Percentiles rank a stretch among this genome's conserved stretches.
Evolutionary conservation across 2,888 invertebrate genomes (phyloP).

Genomic region (Scrobipalpa atriplicella): DNA sequence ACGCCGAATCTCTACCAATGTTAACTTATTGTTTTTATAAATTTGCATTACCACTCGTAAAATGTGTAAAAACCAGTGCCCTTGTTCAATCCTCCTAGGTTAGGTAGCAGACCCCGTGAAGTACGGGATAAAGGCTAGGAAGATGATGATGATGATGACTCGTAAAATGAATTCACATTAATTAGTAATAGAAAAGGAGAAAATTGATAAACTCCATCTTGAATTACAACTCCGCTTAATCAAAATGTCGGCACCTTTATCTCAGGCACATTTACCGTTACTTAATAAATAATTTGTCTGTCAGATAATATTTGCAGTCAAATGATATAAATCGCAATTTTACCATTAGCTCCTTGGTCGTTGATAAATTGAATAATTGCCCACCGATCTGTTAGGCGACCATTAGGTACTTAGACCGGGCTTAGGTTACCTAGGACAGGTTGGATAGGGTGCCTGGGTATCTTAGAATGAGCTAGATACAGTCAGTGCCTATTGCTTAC

Average conservation of each 20-base stretch:
- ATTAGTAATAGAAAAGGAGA: not conserved
- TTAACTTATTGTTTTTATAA: too few relatives aligned
- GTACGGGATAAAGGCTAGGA: too few relatives aligned
- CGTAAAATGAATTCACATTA: too few relatives aligned
- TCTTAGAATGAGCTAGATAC: not conserved
- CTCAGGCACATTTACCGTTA: not conserved
- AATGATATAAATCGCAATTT: constrained; percentile 19
- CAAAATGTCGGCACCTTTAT: constrained; percentile 10
- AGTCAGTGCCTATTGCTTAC: not conserved
- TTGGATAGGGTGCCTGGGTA: not conserved
- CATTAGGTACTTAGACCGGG: not conserved
- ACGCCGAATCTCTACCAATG: too few relatives aligned
- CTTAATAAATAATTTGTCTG: constrained; percentile 14
- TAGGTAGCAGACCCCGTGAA: too few relatives aligned
- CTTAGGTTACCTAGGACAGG: not conserved
- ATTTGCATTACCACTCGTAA: too few relatives aligned
- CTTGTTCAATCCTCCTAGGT: too few relatives aligned
- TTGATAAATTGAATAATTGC: constrained; percentile 29
- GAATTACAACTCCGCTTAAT: not conserved
- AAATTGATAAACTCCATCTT: not conserved
- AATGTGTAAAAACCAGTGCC: too few relatives aligned
- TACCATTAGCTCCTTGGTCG: constrained; percentile 12
- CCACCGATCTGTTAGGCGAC: constrained; percentile 5
- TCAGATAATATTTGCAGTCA: not conserved
- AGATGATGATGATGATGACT: too few relatives aligned